Conservation (phyloP, 2,888 invertebrate genomes). For the Pedicia rivosa region DNA sequence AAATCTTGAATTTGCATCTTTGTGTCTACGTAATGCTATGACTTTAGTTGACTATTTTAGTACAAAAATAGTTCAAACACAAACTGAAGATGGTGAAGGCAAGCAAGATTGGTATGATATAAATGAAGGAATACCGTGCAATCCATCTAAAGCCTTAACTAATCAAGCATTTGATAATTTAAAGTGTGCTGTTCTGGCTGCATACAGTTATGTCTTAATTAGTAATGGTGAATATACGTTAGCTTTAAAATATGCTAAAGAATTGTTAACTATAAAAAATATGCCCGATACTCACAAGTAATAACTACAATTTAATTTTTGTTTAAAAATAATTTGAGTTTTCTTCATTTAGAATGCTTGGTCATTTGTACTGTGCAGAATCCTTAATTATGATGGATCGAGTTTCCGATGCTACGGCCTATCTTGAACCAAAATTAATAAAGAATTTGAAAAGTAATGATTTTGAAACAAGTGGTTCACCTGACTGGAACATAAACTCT, state of each 20-base stretch:
- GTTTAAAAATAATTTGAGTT: too few species aligned
- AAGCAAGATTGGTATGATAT: conserved; percentile 22
- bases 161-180: conserved; percentile 42
- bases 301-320: too few species aligned
- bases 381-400: conserved; percentile 67
- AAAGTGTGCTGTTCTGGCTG: conserved; percentile 50
- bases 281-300: conserved; percentile 55
- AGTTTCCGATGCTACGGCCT: conserved; percentile 67
- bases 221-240: conserved; percentile 70
- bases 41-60: conserved; percentile 35
- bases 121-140: conserved; percentile 33
- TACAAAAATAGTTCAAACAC: conserved; percentile 6
- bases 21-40: conserved; percentile 76
- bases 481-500: conserved; percentile 37
- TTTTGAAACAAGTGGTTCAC: conserved; percentile 29
- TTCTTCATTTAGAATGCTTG: conserved; percentile 45
- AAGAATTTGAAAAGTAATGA: conserved; percentile 35
- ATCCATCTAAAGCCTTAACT: conserved; percentile 45
- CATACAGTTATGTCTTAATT: conserved; percentile 70
- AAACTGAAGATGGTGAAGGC: conserved; percentile 10
- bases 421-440: conserved; percentile 63
- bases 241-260: conserved; percentile 61
- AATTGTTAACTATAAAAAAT: conserved; percentile 53
- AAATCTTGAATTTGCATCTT: conserved; percentile 75
- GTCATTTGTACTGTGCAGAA: conserved; percentile 81